A percentile compares a stretch with the other conserved stretches of the same genome.
These are phyloP conservation scores for Protodeltote pygarga DNA, from an alignment of 2,888 invertebrate species.

Conservation along the genomic window DNA sequence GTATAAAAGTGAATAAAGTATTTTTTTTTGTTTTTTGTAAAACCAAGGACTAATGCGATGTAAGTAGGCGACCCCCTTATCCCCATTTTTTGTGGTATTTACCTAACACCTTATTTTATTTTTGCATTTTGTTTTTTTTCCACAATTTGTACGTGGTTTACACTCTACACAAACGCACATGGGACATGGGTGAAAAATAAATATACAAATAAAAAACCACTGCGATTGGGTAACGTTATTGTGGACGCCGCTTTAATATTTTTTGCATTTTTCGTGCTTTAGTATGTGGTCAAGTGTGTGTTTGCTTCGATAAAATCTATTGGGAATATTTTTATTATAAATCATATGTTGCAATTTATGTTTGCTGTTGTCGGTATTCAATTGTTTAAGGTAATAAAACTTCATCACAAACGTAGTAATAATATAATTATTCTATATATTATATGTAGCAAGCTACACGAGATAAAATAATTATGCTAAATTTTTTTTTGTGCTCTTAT, in stretches of 20 bases:
- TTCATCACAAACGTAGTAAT: not conserved
- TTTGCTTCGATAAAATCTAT: constrained; percentile 99
- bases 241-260: constrained; percentile 52
- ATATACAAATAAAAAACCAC: constrained; percentile 43
- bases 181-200: constrained; percentile 63
- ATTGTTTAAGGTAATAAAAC: constrained; percentile 95
- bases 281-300: constrained; percentile 99
- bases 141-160: constrained; percentile 63
- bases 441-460: no score
- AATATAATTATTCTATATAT: not conserved
- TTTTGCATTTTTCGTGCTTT: constrained; percentile 51
- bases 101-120: constrained; percentile 54
- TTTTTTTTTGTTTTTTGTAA: constrained; percentile 60
- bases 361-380: constrained; percentile 99
- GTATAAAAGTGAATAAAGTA: constrained; percentile 50
- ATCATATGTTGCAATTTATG: constrained; percentile 99
- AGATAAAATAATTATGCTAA: no score
- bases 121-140: constrained; percentile 53
- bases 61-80: constrained; percentile 63
- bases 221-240: constrained; percentile 70
- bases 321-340: constrained; percentile 99
- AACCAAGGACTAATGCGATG: constrained; percentile 73
- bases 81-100: constrained; percentile 45
- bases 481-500: no score
- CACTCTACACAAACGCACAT: constrained; percentile 63